A percentile compares a stretch with the other conserved stretches of the same genome.
phyloP scores from a whole-genome alignment of 1,140 invertebrate species.

The Drosophila ogumai region DNA sequence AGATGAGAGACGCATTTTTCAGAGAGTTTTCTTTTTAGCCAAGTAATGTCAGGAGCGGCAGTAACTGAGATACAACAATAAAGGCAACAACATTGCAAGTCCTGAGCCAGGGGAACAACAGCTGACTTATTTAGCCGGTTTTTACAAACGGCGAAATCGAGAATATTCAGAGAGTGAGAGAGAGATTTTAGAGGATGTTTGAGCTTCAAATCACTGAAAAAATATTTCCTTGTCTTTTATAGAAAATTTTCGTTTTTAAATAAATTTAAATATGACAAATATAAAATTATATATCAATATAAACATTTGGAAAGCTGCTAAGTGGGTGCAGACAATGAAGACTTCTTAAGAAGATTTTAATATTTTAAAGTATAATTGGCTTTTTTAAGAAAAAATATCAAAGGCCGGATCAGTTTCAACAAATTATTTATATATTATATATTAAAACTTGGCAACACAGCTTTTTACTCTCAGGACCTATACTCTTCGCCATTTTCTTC shows the following conservation, averaged over 20 bases:
- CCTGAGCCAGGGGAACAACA: slow-evolving; percentile 51
- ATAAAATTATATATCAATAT: neutral
- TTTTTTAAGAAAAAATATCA: neutral
- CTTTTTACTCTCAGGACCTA: neutral
- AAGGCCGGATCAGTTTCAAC: neutral
- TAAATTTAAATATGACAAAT: neutral
- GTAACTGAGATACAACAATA: slow-evolving; percentile 30
- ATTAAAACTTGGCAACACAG: slow-evolving; percentile 12
- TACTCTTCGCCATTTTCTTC: neutral
- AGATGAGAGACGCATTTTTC: slow-evolving; percentile 35
- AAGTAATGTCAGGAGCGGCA: slow-evolving; percentile 33
- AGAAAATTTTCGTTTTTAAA: neutral
- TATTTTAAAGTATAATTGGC: neutral
- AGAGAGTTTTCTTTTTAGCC: slow-evolving; percentile 37
- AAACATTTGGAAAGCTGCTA: neutral
- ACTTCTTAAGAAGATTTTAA: neutral
- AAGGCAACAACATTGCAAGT: slow-evolving; percentile 36
- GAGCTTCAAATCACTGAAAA: neutral
- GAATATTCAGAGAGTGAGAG: neutral
- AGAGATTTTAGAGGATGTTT: neutral
- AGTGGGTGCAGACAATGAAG: neutral
- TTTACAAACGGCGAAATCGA: slow-evolving; percentile 43
- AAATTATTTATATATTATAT: neutral
- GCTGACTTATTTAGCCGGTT: slow-evolving; percentile 76
- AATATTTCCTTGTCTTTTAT: neutral